These are phyloP conservation scores for Chironomus tentans DNA, from an alignment of 2,888 invertebrate species.

Conservation along the genomic window DNA sequence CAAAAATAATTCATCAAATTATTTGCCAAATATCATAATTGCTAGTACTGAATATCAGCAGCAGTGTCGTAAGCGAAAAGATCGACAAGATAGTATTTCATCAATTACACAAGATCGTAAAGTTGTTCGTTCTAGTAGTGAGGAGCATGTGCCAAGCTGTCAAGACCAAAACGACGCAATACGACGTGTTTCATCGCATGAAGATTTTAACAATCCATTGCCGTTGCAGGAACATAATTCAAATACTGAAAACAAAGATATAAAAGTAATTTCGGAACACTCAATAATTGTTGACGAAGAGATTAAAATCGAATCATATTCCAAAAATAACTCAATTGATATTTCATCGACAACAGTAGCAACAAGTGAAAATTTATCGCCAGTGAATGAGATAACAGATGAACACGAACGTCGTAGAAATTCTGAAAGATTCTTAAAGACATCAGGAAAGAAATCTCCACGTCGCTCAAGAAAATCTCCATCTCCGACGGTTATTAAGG, in stretches of 20 bases:
- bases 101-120: slow-evolving; percentile 51
- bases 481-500: slow-evolving; percentile 10
- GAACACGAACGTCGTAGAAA: slow-evolving; percentile 55
- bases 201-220: slow-evolving; percentile 45
- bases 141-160: slow-evolving; percentile 45
- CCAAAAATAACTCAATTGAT: slow-evolving; percentile 33
- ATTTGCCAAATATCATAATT: slow-evolving; percentile 40
- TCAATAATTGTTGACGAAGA: slow-evolving; percentile 37
- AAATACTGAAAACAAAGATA: slow-evolving; percentile 3
- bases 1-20: slow-evolving; percentile 33
- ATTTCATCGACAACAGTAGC: slow-evolving; percentile 32
- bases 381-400: slow-evolving; percentile 45
- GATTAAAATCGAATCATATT: slow-evolving; percentile 25
- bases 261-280: slow-evolving; percentile 33
- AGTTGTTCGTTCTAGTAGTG: slow-evolving; percentile 52
- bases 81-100: slow-evolving; percentile 52
- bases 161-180: slow-evolving; percentile 37
- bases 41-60: slow-evolving; percentile 43
- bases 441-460: slow-evolving; percentile 46
- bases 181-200: slow-evolving; percentile 54
- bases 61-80: slow-evolving; percentile 50
- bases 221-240: slow-evolving; percentile 34
- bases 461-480: slow-evolving; percentile 43
- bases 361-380: slow-evolving; percentile 32
- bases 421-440: slow-evolving; percentile 54